These are phyloP conservation scores for Lycaena phlaeas DNA, from an alignment of 2,888 invertebrate species.

Conservation along the genomic window DNA sequence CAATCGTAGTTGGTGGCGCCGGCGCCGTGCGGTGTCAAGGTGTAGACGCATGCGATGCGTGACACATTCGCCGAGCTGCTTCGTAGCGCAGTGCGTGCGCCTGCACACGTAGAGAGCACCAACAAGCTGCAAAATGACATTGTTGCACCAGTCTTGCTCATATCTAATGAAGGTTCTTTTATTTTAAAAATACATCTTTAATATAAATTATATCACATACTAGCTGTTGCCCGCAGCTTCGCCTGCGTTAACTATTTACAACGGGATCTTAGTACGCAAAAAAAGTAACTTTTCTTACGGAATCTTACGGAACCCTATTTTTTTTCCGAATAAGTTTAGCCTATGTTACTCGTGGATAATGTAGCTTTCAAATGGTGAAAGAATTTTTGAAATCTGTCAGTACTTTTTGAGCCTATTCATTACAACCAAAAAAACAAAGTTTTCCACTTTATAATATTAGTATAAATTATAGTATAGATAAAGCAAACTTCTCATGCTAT, in stretches of 20 bases:
- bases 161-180: constrained; percentile 47
- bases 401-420: neutral
- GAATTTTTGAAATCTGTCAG: too few species aligned
- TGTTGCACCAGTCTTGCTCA: constrained; percentile 47
- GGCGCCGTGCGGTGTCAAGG: constrained; percentile 36
- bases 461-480: neutral
- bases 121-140: constrained; percentile 51
- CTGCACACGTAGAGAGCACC: constrained; percentile 34
- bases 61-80: constrained; percentile 56
- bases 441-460: neutral
- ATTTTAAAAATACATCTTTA: constrained; percentile 1
- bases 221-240: too few species aligned
- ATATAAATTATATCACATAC: neutral
- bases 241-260: too few species aligned
- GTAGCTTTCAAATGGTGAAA: too few species aligned
- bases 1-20: constrained; percentile 30
- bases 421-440: too few species aligned
- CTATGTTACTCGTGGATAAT: too few species aligned
- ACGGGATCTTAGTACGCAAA: too few species aligned
- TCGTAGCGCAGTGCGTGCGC: constrained; percentile 46
- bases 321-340: too few species aligned
- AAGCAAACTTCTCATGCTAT: neutral
- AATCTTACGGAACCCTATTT: too few species aligned
- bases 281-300: too few species aligned
- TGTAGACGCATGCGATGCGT: constrained; percentile 57